Percentiles rank a stretch among this genome's conserved stretches.
Conservation (phyloP, 2,888 invertebrate species). For the Oscheius onirici region DNA sequence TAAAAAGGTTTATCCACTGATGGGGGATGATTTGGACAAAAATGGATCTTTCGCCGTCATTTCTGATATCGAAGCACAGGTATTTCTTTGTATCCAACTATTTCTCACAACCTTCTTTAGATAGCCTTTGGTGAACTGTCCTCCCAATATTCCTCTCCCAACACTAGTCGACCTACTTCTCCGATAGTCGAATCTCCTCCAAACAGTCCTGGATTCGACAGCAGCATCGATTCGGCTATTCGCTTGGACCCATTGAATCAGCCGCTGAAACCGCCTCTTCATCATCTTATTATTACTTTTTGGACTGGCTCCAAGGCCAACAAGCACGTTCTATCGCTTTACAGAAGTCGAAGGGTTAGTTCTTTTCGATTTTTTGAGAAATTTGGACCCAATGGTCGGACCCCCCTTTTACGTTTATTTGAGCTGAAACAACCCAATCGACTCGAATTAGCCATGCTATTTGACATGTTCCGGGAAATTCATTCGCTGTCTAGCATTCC, state of each 20-base stretch:
- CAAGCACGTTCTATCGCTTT: slow-evolving; percentile 44
- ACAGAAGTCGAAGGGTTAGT: slow-evolving; percentile 43
- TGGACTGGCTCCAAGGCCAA: slow-evolving; percentile 37
- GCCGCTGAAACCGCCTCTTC: slow-evolving; percentile 19
- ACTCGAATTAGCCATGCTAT: neutral
- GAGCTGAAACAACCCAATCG: neutral
- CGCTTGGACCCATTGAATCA: neutral
- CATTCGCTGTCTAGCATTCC: no score
- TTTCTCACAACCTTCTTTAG: neutral
- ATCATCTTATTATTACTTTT: slow-evolving; percentile 47
- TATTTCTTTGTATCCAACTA: neutral
- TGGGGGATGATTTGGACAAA: slow-evolving; percentile 23
- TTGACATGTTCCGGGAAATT: no score
- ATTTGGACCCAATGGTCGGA: neutral
- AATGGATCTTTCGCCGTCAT: slow-evolving; percentile 22
- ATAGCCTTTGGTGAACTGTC: neutral
- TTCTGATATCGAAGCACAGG: slow-evolving; percentile 1
- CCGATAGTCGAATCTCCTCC: neutral
- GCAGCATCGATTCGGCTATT: slow-evolving; percentile 29
- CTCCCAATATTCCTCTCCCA: neutral
- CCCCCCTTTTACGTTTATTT: neutral
- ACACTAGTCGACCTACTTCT: neutral
- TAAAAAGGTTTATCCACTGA: slow-evolving; percentile 45
- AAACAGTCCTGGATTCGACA: neutral
- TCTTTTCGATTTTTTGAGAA: slow-evolving; percentile 12